phyloP scores from a whole-genome alignment of 2,888 invertebrate genomes.

The Drymonia ruficornis region DNA sequence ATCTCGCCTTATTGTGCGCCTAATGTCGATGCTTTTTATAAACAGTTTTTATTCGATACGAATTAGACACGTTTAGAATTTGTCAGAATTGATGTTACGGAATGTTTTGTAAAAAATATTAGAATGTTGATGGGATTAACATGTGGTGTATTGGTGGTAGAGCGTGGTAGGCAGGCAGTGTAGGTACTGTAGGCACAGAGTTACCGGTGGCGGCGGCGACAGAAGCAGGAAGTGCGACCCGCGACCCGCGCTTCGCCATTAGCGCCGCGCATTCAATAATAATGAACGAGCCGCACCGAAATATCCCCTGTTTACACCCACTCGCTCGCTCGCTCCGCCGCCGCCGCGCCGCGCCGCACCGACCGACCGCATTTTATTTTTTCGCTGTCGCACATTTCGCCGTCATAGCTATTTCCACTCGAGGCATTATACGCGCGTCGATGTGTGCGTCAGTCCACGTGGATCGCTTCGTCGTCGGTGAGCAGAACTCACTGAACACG shows the following conservation, averaged over 20 bases:
- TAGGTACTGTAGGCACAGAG: neutral
- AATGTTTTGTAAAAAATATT: slow-evolving; percentile 2
- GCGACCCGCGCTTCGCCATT: slow-evolving; percentile 69
- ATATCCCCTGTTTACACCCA: slow-evolving; percentile 85
- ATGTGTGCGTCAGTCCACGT: slow-evolving; percentile 81
- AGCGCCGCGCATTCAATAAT: slow-evolving; percentile 83
- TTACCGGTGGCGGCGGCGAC: slow-evolving; percentile 4
- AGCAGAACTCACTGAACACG: slow-evolving; percentile 67
- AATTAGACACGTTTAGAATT: slow-evolving; percentile 33
- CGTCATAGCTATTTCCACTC: slow-evolving; percentile 86
- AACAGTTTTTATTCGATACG: slow-evolving; percentile 35
- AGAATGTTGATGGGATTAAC: neutral
- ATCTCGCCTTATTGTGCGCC: slow-evolving; percentile 38
- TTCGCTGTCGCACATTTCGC: slow-evolving; percentile 85
- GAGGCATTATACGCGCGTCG: slow-evolving; percentile 79
- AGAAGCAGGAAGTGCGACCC: slow-evolving; percentile 30
- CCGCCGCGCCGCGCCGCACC: slow-evolving; percentile 67
- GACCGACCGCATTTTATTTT: slow-evolving; percentile 85
- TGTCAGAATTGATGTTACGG: slow-evolving; percentile 24
- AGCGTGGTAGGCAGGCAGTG: too few relatives aligned
- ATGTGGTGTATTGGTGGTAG: neutral
- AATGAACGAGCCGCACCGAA: slow-evolving; percentile 83
- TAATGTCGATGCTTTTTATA: slow-evolving; percentile 37
- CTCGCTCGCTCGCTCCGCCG: slow-evolving; percentile 73
- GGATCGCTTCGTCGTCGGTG: slow-evolving; percentile 78